Evolutionary conservation across 2,888 invertebrate genomes (phyloP).

Genomic region (Spodoptera picta): DNA sequence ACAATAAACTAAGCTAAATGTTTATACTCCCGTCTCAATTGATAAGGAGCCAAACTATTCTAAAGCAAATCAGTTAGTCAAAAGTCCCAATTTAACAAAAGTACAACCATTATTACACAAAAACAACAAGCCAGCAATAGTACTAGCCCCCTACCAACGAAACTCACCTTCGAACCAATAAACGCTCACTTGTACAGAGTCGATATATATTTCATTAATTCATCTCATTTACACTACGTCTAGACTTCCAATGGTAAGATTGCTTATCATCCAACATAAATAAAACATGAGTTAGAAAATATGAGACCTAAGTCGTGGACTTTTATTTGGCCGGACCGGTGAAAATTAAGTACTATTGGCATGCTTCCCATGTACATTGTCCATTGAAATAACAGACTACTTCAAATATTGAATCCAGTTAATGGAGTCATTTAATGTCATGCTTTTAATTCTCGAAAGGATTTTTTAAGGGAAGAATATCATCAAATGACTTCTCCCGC

Average conservation of each 20-base stretch:
- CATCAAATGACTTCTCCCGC: too few species aligned
- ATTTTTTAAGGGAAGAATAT: too few species aligned
- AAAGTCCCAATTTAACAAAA: too few species aligned
- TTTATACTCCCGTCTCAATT: too few species aligned
- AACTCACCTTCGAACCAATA: slow-evolving; percentile 54
- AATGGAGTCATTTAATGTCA: too few species aligned
- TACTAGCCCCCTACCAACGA: background rate
- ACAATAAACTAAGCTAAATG: too few species aligned
- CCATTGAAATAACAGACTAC: slow-evolving; percentile 63
- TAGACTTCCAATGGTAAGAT: slow-evolving; percentile 80
- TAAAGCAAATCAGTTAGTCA: too few species aligned
- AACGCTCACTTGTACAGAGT: slow-evolving; percentile 68
- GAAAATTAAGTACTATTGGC: slow-evolving; percentile 86
- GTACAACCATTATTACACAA: too few species aligned
- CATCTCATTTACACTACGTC: slow-evolving; percentile 81
- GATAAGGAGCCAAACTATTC: too few species aligned
- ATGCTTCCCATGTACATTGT: slow-evolving; percentile 73
- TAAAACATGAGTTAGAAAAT: slow-evolving; percentile 84
- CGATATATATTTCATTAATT: slow-evolving; percentile 77
- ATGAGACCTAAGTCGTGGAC: slow-evolving; percentile 71
- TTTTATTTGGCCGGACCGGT: slow-evolving; percentile 76
- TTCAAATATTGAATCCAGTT: slow-evolving; percentile 39
- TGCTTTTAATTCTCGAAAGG: too few species aligned
- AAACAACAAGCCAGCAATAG: slow-evolving; percentile 11
- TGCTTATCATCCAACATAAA: slow-evolving; percentile 79